These are phyloP conservation scores for Columba livia DNA, from an alignment of 2,113 vertebrate species.

Conservation along the genomic window DNA sequence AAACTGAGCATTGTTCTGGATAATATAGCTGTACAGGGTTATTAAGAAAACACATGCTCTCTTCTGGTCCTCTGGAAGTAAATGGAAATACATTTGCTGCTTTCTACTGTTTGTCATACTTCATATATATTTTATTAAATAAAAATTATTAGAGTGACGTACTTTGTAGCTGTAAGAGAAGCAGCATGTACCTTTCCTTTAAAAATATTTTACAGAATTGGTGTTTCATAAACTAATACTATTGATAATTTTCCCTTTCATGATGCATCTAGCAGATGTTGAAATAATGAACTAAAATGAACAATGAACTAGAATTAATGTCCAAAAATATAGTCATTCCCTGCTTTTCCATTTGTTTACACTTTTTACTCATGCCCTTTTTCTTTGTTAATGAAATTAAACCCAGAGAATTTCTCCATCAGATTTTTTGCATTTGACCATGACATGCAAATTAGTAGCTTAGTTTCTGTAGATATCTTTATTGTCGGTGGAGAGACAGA, in stretches of 20 bases:
- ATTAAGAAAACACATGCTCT: not conserved
- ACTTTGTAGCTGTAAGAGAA: not conserved
- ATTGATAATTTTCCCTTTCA: not conserved
- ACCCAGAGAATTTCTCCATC: not conserved
- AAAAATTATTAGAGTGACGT: not conserved
- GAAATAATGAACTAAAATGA: not conserved
- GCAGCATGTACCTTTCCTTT: not conserved
- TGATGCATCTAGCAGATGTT: not conserved
- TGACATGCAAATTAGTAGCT: not conserved
- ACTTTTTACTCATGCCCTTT: not conserved
- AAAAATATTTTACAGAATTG: not conserved
- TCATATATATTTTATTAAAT: not conserved
- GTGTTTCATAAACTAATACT: not conserved
- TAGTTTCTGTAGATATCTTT: not conserved
- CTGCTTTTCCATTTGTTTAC: not conserved
- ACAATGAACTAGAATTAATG: not conserved
- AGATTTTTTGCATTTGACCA: not conserved
- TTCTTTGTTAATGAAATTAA: constrained; percentile 38
- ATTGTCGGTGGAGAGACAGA: not conserved
- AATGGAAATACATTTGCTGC: not conserved
- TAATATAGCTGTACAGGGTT: not conserved
- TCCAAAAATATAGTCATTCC: not conserved
- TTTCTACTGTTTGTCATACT: not conserved
- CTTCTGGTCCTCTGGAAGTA: not conserved
- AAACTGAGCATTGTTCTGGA: not conserved